Evolutionary conservation across 2,797 vertebrate genomes (phyloP), one percentile per base, ranked within the genome.

Genomic region (Acipenser transmontanus): DNA sequence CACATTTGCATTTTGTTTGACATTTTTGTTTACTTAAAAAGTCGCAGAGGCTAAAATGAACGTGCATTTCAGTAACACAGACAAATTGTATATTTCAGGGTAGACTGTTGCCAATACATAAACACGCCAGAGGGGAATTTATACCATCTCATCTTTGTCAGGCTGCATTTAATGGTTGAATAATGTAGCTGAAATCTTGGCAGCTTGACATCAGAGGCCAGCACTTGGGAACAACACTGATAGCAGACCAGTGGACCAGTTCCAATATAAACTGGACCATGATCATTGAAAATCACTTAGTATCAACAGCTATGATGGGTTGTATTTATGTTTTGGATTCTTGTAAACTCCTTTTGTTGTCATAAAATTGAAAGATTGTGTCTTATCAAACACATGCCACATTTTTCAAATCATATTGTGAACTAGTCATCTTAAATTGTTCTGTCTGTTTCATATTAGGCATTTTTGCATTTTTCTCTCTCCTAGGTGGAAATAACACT

Each of bases 401-500:
- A 57, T 57, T 11, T 57, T 57, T 57, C 7, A 11, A 57, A 57
- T 57, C 12, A 57, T n/a, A 57, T n/a, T 13, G 49, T 50, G 57
- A 56, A 48, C 57, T 61, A 47, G 61, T 63, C 17, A 63, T 57
- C 57, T 49, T 54, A 47, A 63, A 10, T 7, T 49, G 60, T 47
- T 62, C 20, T 62, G 14, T 67, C 48, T 62, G 50, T 49, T 63
- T 10, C 12, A 7, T 4, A 7, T 47, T 13, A 63, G 51, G 34
- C 51, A 47, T 51, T 60, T 66, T 64, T 48, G 69, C 78, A 68
- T 78, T 76, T 63, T 77, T 84, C 65, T 72, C 77, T 34, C 54
- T 63, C 75, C 66, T 82, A 99, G 97, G 97, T 98, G 75, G 97
- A 99, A 89, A 96, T 99, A 89, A 97, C 95, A 0, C 92, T 99